These are phyloP conservation scores for Atherinosoma microstoma DNA, from an alignment of 2,797 vertebrate species.

Conservation along the genomic window DNA sequence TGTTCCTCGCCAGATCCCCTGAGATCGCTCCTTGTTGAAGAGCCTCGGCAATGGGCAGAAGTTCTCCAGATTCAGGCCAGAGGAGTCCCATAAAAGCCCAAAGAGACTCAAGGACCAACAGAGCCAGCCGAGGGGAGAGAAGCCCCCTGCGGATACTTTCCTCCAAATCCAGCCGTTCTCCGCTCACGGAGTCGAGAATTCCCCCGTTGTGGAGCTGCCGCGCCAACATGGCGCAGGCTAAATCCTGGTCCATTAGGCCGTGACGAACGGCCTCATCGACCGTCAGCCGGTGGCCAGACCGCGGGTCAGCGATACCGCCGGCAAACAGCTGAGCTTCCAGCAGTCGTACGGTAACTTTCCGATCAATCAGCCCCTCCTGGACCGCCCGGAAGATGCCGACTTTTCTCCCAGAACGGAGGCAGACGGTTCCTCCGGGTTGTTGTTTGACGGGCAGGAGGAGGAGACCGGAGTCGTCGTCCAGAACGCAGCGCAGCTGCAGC, in stretches of 20 bases:
- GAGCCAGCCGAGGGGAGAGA: constrained; percentile 84
- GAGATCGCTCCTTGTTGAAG: constrained; percentile 90
- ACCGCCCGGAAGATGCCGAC: constrained; percentile 91
- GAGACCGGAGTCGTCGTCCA: constrained; percentile 84
- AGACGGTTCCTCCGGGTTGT: constrained; percentile 88
- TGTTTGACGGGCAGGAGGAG: constrained; percentile 91
- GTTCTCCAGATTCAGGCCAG: constrained; percentile 92
- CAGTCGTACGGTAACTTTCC: constrained; percentile 86
- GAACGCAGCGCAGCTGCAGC: constrained; percentile 86
- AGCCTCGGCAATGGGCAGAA: constrained; percentile 85
- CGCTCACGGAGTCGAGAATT: constrained; percentile 86
- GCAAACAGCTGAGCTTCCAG: constrained; percentile 96
- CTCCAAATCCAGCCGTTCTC: constrained; percentile 87
- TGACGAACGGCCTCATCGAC: constrained; percentile 87
- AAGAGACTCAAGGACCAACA: constrained; percentile 90
- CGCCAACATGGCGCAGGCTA: constrained; percentile 88
- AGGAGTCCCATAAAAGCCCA: constrained; percentile 89
- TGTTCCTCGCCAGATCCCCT: constrained; percentile 83
- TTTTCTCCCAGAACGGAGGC: constrained; percentile 88
- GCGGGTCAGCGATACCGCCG: constrained; percentile 92
- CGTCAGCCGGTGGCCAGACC: constrained; percentile 89
- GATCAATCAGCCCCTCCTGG: constrained; percentile 93
- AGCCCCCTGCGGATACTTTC: constrained; percentile 87
- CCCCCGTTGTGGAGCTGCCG: constrained; percentile 91
- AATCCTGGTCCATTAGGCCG: constrained; percentile 90